Percentiles rank a stretch among this genome's conserved stretches.
phyloP scores from a whole-genome alignment of 2,797 vertebrate genomes.

The Momotus momota region DNA sequence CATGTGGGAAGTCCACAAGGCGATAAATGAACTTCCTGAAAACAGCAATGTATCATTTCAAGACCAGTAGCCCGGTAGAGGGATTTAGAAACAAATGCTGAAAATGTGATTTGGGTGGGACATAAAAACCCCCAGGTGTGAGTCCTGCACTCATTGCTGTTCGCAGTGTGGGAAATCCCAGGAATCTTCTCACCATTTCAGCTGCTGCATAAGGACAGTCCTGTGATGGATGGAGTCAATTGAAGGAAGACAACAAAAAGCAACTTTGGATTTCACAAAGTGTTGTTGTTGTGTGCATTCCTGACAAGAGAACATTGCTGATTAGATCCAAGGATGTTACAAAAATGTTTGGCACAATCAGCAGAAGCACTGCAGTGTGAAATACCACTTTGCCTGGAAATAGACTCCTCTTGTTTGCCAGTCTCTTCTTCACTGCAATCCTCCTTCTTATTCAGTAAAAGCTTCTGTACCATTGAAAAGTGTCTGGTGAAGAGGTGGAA shows the following conservation, averaged over 20 bases:
- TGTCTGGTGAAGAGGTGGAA: background rate
- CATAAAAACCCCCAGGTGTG: background rate
- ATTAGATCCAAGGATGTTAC: background rate
- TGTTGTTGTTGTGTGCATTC: background rate
- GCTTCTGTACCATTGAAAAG: background rate
- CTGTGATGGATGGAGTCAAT: background rate
- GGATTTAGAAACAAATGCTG: background rate
- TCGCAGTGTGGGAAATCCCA: background rate
- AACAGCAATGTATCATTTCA: background rate
- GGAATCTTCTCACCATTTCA: background rate
- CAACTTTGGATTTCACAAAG: background rate
- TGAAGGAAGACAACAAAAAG: background rate
- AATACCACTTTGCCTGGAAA: background rate
- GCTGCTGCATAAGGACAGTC: background rate
- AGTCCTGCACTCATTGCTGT: background rate
- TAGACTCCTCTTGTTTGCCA: background rate
- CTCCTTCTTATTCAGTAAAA: background rate
- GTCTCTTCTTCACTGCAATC: background rate
- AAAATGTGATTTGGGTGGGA: background rate
- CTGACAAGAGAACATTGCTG: background rate
- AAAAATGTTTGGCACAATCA: background rate
- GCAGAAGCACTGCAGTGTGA: background rate
- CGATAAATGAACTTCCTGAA: background rate
- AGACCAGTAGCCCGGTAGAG: background rate
- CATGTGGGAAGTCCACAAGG: background rate